A percentile compares a stretch with the other conserved stretches of the same genome.
phyloP scores from a whole-genome alignment of 2,113 vertebrate species.

The Chlorodrepanis virens region DNA sequence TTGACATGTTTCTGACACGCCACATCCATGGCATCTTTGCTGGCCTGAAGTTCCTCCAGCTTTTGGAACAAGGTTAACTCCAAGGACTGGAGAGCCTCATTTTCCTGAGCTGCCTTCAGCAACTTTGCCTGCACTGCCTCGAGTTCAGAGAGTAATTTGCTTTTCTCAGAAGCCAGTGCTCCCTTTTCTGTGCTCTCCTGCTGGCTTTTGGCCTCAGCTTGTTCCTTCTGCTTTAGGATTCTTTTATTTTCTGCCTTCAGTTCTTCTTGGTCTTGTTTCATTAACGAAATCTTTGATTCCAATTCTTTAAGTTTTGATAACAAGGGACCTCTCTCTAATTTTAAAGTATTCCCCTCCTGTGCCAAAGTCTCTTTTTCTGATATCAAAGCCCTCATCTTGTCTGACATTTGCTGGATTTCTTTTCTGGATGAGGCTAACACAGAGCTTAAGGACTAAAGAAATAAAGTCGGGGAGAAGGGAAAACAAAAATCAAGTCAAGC shows the following conservation, averaged over 20 bases:
- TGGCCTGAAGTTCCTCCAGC: slow-evolving; percentile 72
- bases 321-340: slow-evolving; percentile 78
- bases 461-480: slow-evolving; percentile 77
- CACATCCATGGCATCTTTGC: slow-evolving; percentile 50
- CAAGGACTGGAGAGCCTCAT: slow-evolving; percentile 61
- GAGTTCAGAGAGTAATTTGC: slow-evolving; percentile 67
- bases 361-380: slow-evolving; percentile 81
- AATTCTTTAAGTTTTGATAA: slow-evolving; percentile 76
- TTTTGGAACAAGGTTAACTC: slow-evolving; percentile 51
- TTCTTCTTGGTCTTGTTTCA: slow-evolving; percentile 74
- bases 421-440: slow-evolving; percentile 89
- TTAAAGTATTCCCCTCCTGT: slow-evolving; percentile 78
- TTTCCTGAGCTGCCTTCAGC: slow-evolving; percentile 71
- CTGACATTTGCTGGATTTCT: slow-evolving; percentile 86
- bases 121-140: slow-evolving; percentile 64
- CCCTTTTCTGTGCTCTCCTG: slow-evolving; percentile 66
- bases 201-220: slow-evolving; percentile 65
- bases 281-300: slow-evolving; percentile 68
- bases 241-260: slow-evolving; percentile 71
- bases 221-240: slow-evolving; percentile 71
- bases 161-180: slow-evolving; percentile 64
- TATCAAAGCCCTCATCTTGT: slow-evolving; percentile 85
- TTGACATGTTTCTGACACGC: slow-evolving; percentile 57
- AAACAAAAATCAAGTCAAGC: slow-evolving; percentile 79
- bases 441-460: slow-evolving; percentile 90